These are phyloP conservation scores for Nyleta sp. DNA, from an alignment of 2,888 invertebrate species.

Conservation along the genomic window DNA sequence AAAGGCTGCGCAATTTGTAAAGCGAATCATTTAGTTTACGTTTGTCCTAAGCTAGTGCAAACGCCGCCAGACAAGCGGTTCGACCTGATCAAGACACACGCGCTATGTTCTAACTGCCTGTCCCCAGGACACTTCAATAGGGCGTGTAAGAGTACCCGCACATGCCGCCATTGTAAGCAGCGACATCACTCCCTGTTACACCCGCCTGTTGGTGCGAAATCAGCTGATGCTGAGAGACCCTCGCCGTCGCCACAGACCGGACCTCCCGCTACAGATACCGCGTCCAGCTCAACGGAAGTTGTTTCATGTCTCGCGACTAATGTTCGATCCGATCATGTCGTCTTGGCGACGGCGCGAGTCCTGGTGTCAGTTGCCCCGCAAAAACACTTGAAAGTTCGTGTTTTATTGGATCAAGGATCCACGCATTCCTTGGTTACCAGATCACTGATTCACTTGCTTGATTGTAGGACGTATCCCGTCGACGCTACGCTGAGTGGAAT, in stretches of 20 bases:
- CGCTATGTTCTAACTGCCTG: slow-evolving; percentile 11
- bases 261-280: background rate
- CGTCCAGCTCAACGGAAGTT: background rate
- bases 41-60: slow-evolving; percentile 2
- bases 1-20: slow-evolving; percentile 2
- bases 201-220: background rate
- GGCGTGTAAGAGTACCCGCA: background rate
- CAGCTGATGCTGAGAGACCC: background rate
- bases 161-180: slow-evolving; percentile 5
- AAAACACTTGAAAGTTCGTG: slow-evolving; percentile 1
- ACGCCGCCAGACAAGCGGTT: slow-evolving; percentile 1
- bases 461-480: background rate
- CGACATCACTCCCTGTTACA: slow-evolving; percentile 23
- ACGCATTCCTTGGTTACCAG: too few species aligned
- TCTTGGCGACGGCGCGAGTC: slow-evolving; percentile 28
- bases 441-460: background rate
- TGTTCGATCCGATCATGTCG: background rate
- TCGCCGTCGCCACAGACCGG: background rate
- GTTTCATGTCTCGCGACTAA: slow-evolving; percentile 3
- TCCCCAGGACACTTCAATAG: background rate
- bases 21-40: background rate
- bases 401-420: too few species aligned
- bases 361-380: background rate
- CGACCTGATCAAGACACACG: background rate
- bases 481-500: slow-evolving; percentile 2